Conservation (phyloP, 2,797 vertebrate species). For the Malacoraja senta region DNA sequence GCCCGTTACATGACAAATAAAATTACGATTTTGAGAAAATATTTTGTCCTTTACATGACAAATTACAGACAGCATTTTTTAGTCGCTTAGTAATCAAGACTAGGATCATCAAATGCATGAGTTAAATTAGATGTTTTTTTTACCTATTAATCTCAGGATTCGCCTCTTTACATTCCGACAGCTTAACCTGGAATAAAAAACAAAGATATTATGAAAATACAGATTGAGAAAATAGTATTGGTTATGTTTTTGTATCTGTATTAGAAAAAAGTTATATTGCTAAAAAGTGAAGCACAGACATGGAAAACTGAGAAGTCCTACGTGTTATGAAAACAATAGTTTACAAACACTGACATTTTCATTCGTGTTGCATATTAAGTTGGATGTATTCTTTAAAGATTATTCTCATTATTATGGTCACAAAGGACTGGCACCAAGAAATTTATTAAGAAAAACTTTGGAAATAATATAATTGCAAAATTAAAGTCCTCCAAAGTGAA, state of each 20-base stretch:
- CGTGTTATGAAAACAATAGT: background rate
- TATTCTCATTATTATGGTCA: background rate
- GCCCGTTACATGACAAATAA: background rate
- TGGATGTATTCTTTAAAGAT: background rate
- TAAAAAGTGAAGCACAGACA: background rate
- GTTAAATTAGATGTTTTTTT: background rate
- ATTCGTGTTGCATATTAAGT: background rate
- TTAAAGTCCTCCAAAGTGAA: background rate
- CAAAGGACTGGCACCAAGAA: background rate
- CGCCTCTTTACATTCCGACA: slow-evolving; percentile 27
- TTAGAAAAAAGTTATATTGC: no score
- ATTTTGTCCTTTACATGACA: background rate
- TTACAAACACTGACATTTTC: background rate
- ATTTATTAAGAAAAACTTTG: background rate
- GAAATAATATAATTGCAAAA: background rate
- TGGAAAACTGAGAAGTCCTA: background rate
- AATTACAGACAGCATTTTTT: background rate
- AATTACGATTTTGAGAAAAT: background rate
- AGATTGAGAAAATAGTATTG: background rate
- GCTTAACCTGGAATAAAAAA: slow-evolving; percentile 21
- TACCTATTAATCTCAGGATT: slow-evolving; percentile 13
- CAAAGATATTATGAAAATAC: background rate
- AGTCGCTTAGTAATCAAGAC: background rate
- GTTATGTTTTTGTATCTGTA: background rate
- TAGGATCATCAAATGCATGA: background rate